These are phyloP conservation scores for Choloepus didactylus DNA, from an alignment of 2,797 vertebrate genomes.

Conservation along the genomic window DNA sequence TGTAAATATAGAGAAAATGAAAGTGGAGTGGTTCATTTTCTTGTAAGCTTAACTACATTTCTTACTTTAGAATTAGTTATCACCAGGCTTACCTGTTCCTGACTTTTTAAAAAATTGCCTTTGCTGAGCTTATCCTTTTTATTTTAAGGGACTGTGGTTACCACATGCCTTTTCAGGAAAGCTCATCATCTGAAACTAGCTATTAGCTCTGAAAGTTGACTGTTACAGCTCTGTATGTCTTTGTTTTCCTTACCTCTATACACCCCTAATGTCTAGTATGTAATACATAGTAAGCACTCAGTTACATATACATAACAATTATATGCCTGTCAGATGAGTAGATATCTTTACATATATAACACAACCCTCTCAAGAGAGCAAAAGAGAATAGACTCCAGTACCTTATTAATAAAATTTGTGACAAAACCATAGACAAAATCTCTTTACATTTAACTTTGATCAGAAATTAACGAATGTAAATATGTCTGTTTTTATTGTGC, in stretches of 20 bases:
- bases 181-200: not conserved
- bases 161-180: not conserved
- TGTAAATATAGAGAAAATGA: not conserved
- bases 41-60: not conserved
- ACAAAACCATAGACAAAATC: not conserved
- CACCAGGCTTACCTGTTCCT: not conserved
- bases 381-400: not conserved
- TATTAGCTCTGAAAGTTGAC: not conserved
- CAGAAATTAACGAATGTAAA: slow-evolving; percentile 45
- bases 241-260: not conserved
- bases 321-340: not conserved
- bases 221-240: not conserved
- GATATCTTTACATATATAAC: not conserved
- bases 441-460: slow-evolving; percentile 30
- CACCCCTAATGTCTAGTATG: not conserved
- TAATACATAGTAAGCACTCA: not conserved
- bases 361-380: not conserved
- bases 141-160: not conserved
- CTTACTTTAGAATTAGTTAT: not conserved
- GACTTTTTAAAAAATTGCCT: not conserved
- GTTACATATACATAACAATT: not conserved
- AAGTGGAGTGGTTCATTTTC: not conserved
- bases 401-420: not conserved
- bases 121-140: slow-evolving; percentile 13
- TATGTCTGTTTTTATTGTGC: slow-evolving; percentile 4